A percentile compares a stretch with the other conserved stretches of the same genome.
Conservation (phyloP, 2,113 vertebrate genomes). For the Pangasianodon gigas region DNA sequence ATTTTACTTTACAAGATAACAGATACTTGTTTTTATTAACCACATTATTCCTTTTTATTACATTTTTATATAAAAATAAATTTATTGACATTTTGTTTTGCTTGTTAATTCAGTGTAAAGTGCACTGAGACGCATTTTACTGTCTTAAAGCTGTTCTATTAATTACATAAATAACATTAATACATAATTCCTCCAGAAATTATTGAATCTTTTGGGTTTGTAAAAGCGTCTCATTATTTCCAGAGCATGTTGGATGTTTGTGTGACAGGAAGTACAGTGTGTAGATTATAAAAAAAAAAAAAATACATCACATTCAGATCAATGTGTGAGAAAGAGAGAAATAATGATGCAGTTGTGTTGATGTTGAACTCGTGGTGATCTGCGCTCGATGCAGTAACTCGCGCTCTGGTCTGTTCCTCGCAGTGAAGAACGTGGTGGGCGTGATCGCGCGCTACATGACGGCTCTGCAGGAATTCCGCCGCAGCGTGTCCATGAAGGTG, state of each 20-base stretch:
- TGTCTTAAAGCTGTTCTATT: not conserved
- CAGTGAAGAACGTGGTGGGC: slow-evolving; percentile 69
- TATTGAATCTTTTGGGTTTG: not conserved
- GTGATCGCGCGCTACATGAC: slow-evolving; percentile 68
- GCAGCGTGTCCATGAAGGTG: slow-evolving; percentile 69
- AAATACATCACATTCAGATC: not conserved
- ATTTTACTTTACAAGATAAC: not conserved
- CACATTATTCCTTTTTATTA: not conserved
- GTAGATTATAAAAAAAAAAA: not conserved
- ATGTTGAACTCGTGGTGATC: not conserved
- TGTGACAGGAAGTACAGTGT: not conserved
- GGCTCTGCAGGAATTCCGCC: slow-evolving; percentile 64
- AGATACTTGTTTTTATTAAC: not conserved
- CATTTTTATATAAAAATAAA: not conserved
- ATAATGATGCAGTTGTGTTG: not conserved
- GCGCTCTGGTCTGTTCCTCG: not conserved
- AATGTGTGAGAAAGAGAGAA: not conserved
- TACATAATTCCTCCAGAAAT: not conserved
- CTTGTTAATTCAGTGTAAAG: too few relatives aligned
- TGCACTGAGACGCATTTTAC: too few relatives aligned
- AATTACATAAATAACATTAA: too few relatives aligned
- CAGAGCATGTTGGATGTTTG: not conserved
- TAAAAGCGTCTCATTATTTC: not conserved
- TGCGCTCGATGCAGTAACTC: not conserved
- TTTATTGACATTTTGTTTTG: not conserved